Conservation (phyloP, 92 coral and sea anemone genomes). For the Epizoanthus stellaris region DNA sequence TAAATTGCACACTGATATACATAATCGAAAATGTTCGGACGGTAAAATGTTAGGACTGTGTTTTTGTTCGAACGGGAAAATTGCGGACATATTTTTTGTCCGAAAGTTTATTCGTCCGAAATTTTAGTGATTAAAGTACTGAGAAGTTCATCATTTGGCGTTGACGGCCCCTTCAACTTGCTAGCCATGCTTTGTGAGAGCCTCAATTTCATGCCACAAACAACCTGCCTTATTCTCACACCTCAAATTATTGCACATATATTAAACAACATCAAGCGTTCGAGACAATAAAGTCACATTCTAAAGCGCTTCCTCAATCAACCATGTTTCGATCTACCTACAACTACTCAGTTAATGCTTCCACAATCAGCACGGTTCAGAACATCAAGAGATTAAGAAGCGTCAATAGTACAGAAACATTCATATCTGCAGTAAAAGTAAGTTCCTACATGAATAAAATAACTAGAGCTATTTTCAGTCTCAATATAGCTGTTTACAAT, state of each 20-base stretch:
- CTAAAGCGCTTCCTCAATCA: neutral
- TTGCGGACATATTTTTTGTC: too few species aligned
- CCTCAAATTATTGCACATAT: conserved; percentile 1
- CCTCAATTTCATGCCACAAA: conserved; percentile 21
- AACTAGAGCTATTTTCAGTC: neutral
- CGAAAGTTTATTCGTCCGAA: too few species aligned
- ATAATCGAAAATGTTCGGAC: too few species aligned
- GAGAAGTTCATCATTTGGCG: neutral
- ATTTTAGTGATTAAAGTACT: too few species aligned
- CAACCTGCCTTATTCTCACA: conserved; percentile 26
- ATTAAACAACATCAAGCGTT: conserved; percentile 1
- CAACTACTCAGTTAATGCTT: conserved; percentile 13
- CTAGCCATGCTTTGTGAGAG: neutral
- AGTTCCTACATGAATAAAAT: neutral
- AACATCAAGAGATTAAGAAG: neutral
- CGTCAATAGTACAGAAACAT: conserved; percentile 5
- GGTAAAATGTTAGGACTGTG: too few species aligned
- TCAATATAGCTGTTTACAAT: conserved; percentile 3
- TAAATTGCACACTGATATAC: too few species aligned
- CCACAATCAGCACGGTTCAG: conserved; percentile 8
- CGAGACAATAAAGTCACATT: neutral
- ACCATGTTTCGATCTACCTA: conserved; percentile 31
- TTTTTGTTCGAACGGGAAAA: too few species aligned
- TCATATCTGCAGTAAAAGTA: conserved; percentile 23
- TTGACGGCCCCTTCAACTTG: neutral